phyloP scores from a whole-genome alignment of 2,888 invertebrate genomes.

The Hemicrepidius hirtus region DNA sequence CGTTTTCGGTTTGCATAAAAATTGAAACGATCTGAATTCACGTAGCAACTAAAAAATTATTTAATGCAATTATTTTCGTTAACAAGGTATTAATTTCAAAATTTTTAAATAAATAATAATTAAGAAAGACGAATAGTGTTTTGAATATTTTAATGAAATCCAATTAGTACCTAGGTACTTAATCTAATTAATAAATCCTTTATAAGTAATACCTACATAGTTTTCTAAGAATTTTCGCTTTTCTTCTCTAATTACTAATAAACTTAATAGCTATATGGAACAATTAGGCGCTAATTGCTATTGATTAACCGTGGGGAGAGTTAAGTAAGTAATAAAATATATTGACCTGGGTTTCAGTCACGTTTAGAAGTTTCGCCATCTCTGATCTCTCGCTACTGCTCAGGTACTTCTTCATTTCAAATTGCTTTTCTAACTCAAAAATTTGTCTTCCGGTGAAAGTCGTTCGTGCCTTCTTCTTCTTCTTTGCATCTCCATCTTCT shows the following conservation, averaged over 20 bases:
- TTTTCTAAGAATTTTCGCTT: constrained; percentile 23
- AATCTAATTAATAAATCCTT: too few relatives aligned
- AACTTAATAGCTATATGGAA: constrained; percentile 30
- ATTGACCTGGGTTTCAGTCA: constrained; percentile 96
- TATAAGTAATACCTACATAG: not conserved
- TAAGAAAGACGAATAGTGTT: too few relatives aligned
- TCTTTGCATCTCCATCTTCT: constrained; percentile 72
- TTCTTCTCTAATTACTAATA: constrained; percentile 35
- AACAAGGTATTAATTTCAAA: too few relatives aligned
- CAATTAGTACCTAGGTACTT: not conserved
- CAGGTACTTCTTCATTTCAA: constrained; percentile 96
- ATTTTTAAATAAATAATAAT: too few relatives aligned
- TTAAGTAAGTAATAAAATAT: constrained; percentile 12
- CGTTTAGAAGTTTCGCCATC: constrained; percentile 94
- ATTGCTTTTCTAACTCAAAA: constrained; percentile 96
- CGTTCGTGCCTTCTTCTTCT: constrained; percentile 92
- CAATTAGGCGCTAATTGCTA: constrained; percentile 40
- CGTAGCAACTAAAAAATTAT: too few relatives aligned
- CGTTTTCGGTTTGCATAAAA: too few relatives aligned
- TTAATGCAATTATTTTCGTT: too few relatives aligned
- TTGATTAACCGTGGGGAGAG: constrained; percentile 22
- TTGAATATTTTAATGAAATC: too few relatives aligned
- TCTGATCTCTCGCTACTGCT: constrained; percentile 95
- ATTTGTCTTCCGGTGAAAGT: constrained; percentile 97
- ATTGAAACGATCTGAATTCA: too few relatives aligned